Evolutionary conservation across 2,113 vertebrate genomes (phyloP), one percentile per base, ranked within the genome.

Genomic region (Tenrec ecaudatus): DNA sequence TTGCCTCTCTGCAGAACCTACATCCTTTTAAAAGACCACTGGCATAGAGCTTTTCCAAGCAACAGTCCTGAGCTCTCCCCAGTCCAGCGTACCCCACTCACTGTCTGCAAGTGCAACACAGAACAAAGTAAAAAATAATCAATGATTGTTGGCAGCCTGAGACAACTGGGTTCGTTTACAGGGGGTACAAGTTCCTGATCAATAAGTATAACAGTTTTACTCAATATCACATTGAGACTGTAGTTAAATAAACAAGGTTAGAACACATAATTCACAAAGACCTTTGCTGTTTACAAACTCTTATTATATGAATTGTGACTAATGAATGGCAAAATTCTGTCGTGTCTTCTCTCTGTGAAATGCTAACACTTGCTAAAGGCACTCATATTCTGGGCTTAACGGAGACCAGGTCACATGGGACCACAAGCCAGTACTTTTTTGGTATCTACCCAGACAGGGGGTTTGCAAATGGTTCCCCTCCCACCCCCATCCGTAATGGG

Each of bases 321-420:
- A 84, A 94, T 2, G 12, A 53, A 53, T 53, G 66, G 79, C 88
- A 94, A 36, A 91, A 81, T 38, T 88, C 25, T 80, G 86, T 95
- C 71, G 87, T 75, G 68, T 88, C 86, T 95, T 90, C 91, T 82
- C 75, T 94, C 93, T 80, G 60, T 83, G 90, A 95, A 96, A 95
- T 90, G 76, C 86, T 95, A 92, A 93, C 73, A 75, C 93, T 95
- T 92, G 83, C 95, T 93, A 96, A 97, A 97, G 97, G 97, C 96
- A 97, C 97, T 97, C 96, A 92, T 88, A 95, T 86, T 95, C 90
- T 92, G 92, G 96, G 81, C 86, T 95, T 96, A 93, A 93, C 16
- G 29, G 90, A 95, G 81, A 93, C 82, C 86, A 40, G 77, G 92
- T 95, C 93, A 90, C 93, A 86, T 31, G 36, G 68, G 92, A 93